Evolutionary conservation across 2,797 vertebrate genomes (phyloP), one percentile per base, ranked within the genome.

Genomic region (Catharus ustulatus): DNA sequence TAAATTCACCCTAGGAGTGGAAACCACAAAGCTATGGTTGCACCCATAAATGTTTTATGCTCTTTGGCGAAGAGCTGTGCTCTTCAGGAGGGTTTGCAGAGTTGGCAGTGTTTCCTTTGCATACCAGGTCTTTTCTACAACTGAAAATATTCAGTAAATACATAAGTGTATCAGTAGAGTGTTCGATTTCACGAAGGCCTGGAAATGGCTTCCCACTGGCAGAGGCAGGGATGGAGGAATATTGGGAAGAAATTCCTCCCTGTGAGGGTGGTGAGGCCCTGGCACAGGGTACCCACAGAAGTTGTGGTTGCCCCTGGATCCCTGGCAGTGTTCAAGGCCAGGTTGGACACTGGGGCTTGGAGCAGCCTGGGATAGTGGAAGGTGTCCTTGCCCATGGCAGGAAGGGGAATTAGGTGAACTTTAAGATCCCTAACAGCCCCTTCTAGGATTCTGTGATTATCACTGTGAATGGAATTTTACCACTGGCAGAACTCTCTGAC

Each of bases 361-460:
- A 71, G n/a, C 21, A 19, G 0, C 15, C 51, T 58, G 66, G 57
- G 24, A 14, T 0, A 2, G 36, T 29, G 57, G 43, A 0, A 76
- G 15, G 24, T 45, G 51, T 57, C 43, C 23, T 64, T 83, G 32
- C 20, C 24, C 29, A 8, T 57, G 79, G 43, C 27, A 71, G 11
- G 30, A 48, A 8, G 17, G 40, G 45, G 58, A 5, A 42, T 15
- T 1, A 2, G n/a, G 11, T 72, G 29, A 30, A 5, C 30, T 64
- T 32, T 1, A 64, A 72, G 45, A 15, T 52, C 30, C 4, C 15
- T 27, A n/a, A 45, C 45, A 46, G 0, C 14, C 21, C 10, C 0
- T 30, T 36, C 2, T 5, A 23, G 26, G 20, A 21, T 48, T 46
- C 52, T 54, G 76, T 52, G 38, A 10, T 89, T 78, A n/a, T 61